phyloP scores from a whole-genome alignment of 2,797 vertebrate species.

The Rhinoraja longicauda region DNA sequence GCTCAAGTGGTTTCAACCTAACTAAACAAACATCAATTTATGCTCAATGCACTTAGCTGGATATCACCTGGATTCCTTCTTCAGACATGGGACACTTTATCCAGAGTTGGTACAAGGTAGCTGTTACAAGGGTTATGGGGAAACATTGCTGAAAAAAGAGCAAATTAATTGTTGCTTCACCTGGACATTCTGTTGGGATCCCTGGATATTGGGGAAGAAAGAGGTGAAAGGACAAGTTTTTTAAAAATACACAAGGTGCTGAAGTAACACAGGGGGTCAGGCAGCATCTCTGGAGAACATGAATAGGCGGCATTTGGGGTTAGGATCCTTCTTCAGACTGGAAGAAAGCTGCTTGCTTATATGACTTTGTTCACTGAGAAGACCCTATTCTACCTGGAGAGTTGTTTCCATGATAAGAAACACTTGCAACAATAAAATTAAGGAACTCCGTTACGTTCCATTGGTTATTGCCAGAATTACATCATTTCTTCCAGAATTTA shows the following conservation, averaged over 20 bases:
- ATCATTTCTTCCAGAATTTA: not conserved
- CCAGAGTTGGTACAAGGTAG: not conserved
- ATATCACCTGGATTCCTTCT: not conserved
- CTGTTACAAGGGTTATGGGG: no score
- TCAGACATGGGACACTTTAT: not conserved
- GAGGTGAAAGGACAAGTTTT: not conserved
- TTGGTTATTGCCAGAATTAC: not conserved
- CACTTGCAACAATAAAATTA: not conserved
- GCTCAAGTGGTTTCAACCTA: not conserved
- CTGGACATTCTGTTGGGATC: not conserved
- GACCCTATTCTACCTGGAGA: not conserved
- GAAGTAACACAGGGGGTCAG: no score
- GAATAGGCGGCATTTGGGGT: no score
- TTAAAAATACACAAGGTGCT: no score
- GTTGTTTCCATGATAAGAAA: not conserved
- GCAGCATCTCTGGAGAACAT: no score
- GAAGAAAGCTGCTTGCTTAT: no score
- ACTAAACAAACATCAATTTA: not conserved
- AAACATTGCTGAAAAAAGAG: no score
- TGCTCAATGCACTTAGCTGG: not conserved
- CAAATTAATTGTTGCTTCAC: no score
- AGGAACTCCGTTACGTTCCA: not conserved
- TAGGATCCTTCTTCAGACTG: no score
- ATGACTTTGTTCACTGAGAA: not conserved
- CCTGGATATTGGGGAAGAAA: not conserved